phyloP scores from a whole-genome alignment of 1,140 invertebrate species.

The Luehdorfia chinensis region DNA sequence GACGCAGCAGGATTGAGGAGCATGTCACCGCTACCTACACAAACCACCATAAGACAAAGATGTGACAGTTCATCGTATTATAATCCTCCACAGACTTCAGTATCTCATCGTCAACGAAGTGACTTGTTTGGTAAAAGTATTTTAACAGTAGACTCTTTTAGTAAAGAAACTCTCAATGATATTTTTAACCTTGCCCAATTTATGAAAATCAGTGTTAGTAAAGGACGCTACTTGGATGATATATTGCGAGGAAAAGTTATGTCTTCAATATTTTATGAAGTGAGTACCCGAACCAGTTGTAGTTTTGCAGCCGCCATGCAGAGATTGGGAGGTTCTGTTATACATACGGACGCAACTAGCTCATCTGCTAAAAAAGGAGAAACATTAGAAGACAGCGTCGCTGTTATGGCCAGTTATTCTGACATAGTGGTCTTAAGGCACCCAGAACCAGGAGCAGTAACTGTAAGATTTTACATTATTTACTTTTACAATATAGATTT shows the following conservation, averaged over 20 bases:
- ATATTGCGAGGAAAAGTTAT: constrained; percentile 96
- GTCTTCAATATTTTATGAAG: constrained; percentile 98
- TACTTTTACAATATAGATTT: constrained; percentile 3
- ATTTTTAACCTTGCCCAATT: constrained; percentile 96
- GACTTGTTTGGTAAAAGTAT: constrained; percentile 88
- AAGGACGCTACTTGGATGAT: constrained; percentile 90
- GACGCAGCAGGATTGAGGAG: constrained; percentile 61
- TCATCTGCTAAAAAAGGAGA: constrained; percentile 99
- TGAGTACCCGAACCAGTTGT: constrained; percentile 95
- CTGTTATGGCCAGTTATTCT: constrained; percentile 90
- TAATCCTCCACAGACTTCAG: constrained; percentile 60
- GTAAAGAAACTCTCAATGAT: constrained; percentile 93
- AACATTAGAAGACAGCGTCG: constrained; percentile 92
- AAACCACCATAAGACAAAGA: constrained; percentile 71
- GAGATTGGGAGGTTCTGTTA: constrained; percentile 93
- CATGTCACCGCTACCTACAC: constrained; percentile 69
- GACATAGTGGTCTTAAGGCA: constrained; percentile 97
- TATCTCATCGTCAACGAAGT: constrained; percentile 62
- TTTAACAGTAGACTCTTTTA: constrained; percentile 91
- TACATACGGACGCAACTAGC: constrained; percentile 91
- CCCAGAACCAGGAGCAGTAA: constrained; percentile 93
- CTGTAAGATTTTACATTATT: constrained; percentile 79
- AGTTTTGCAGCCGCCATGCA: constrained; percentile 98
- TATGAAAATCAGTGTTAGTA: constrained; percentile 88
- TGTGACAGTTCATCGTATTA: constrained; percentile 77